A percentile compares a stretch with the other conserved stretches of the same genome.
Evolutionary conservation across 2,797 vertebrate species (phyloP).

Genomic region (Rhodeus uyekii): DNA sequence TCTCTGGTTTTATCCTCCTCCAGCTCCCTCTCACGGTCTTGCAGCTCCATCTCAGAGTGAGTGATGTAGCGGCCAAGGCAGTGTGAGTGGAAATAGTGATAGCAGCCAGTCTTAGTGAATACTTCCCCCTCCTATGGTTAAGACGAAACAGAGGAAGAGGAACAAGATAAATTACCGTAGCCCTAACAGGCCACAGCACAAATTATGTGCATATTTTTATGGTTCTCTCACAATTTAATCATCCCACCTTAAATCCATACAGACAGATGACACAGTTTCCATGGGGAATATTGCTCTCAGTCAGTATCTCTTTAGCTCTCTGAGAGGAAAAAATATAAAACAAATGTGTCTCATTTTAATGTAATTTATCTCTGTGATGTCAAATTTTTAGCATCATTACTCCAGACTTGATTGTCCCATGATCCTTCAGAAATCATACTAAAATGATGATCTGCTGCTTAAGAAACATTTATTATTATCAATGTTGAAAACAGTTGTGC

Average conservation of each 20-base stretch:
- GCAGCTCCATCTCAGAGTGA: constrained; percentile 87
- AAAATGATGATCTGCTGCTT: neutral
- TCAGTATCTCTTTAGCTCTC: constrained; percentile 85
- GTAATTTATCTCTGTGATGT: neutral
- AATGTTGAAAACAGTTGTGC: neutral
- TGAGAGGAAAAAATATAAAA: constrained; percentile 46
- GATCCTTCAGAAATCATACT: neutral
- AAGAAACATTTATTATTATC: neutral
- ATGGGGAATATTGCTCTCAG: constrained; percentile 94
- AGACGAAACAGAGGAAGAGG: neutral
- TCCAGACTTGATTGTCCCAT: neutral
- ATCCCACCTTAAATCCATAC: constrained; percentile 82
- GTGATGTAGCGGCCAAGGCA: constrained; percentile 90
- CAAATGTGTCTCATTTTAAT: neutral
- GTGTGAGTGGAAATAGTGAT: constrained; percentile 95
- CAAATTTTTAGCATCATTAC: neutral
- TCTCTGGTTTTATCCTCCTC: constrained; percentile 79
- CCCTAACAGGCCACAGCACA: neutral
- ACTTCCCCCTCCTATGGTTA: constrained; percentile 81
- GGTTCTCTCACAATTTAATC: neutral
- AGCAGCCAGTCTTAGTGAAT: constrained; percentile 92
- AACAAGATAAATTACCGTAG: neutral
- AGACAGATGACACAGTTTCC: constrained; percentile 96
- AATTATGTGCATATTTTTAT: neutral
- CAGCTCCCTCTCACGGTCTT: constrained; percentile 78